A percentile compares a stretch with the other conserved stretches of the same genome.
These are phyloP conservation scores for Portevinia maculata DNA, from an alignment of 2,888 invertebrate species.

Conservation along the genomic window DNA sequence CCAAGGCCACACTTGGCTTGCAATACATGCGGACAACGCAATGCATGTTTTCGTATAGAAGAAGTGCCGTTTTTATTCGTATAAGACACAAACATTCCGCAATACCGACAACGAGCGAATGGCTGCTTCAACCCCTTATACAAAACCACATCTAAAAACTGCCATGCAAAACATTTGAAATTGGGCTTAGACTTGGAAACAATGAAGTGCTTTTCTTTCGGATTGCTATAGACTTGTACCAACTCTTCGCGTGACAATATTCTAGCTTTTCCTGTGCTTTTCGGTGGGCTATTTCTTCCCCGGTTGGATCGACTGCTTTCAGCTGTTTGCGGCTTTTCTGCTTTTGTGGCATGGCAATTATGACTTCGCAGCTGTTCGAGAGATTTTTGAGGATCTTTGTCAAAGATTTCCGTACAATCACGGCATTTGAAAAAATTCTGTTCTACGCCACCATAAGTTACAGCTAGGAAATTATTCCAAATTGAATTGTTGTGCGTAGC, in stretches of 20 bases:
- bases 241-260: constrained; percentile 35
- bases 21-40: constrained; percentile 42
- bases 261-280: constrained; percentile 11
- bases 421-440: constrained; percentile 62
- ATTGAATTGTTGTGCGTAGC: constrained; percentile 51
- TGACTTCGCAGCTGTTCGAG: constrained; percentile 44
- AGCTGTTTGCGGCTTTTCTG: neutral
- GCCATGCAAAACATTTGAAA: constrained; percentile 62
- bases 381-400: constrained; percentile 61
- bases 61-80: constrained; percentile 58
- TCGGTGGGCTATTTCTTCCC: neutral
- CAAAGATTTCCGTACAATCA: constrained; percentile 59
- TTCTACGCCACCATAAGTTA: constrained; percentile 53
- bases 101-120: constrained; percentile 47
- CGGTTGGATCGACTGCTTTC: constrained; percentile 1
- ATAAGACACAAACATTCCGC: constrained; percentile 34
- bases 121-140: constrained; percentile 47
- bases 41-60: constrained; percentile 55
- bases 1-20: constrained; percentile 33
- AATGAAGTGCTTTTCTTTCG: constrained; percentile 30
- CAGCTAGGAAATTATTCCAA: constrained; percentile 55
- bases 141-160: constrained; percentile 51
- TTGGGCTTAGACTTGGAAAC: constrained; percentile 48
- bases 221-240: constrained; percentile 4
- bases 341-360: constrained; percentile 24